Conservation (phyloP, 2,113 vertebrate genomes). For the Lichenostomus cassidix region DNA sequence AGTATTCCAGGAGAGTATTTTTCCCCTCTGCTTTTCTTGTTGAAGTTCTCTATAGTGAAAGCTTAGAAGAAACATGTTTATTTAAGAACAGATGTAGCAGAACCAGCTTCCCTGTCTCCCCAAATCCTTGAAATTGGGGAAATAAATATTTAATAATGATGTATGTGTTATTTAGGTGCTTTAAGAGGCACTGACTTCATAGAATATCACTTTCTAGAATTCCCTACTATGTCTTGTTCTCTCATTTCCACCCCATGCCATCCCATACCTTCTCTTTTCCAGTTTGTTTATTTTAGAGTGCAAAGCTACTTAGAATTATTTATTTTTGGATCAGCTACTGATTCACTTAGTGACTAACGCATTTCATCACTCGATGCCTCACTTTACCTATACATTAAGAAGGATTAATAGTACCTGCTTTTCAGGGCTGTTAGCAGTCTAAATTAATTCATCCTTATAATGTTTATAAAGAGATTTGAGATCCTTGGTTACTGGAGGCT, state of each 20-base stretch:
- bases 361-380: conserved; percentile 56
- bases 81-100: background rate
- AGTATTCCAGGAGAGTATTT: background rate
- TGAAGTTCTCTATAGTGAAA: background rate
- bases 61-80: background rate
- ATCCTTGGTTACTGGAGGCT: conserved; percentile 42
- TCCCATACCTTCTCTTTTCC: background rate
- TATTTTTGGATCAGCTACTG: conserved; percentile 62
- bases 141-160: background rate
- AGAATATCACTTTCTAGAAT: background rate
- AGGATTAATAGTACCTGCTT: conserved; percentile 59
- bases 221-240: background rate
- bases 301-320: conserved; percentile 54
- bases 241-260: background rate
- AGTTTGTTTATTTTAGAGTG: conserved; percentile 43
- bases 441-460: conserved; percentile 52
- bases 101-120: background rate
- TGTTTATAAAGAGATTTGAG: conserved; percentile 58
- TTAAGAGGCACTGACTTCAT: background rate
- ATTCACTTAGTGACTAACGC: conserved; percentile 53
- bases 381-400: conserved; percentile 64
- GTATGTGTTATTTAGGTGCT: background rate
- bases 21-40: background rate
- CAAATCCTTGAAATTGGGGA: background rate
- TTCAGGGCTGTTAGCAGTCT: conserved; percentile 38